Base-by-base conservation (phyloP, 2,113 vertebrate genomes). In the Tetrax tetrax region DNA sequence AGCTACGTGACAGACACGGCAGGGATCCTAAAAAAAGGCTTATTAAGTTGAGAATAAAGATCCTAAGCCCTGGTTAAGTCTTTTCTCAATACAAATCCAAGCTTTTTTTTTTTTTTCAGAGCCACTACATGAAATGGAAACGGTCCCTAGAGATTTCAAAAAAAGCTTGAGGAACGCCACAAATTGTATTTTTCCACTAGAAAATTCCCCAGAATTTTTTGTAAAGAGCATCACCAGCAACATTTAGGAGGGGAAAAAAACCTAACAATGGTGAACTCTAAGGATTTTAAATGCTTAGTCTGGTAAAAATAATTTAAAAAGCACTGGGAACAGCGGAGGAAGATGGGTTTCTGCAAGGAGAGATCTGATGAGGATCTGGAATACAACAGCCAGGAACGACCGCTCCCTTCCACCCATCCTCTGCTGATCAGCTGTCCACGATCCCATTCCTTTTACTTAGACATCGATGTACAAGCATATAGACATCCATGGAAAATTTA, bases 1-100 rank as follows among this genome's bases (percentile, higher is more conserved):
- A 85, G 13, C 43, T 22, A 7, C 16, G 57, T 68, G 74, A 95
- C 86, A 75, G 5, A 50, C 21, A 54, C 4, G 2, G 69, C 12
- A 81, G 45, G 41, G 66, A 28, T 50, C 41, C 69, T 38, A 47
- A 43, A 65, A 75, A 80, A 95, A 96, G 86, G 86, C 74, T 95
- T 91, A 94, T 83, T 93, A 92, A 64, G 63, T 15, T 65, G 83
- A 85, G 47, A 89, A 83, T 50, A 82, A 92, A 91, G 90, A 83
- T 28, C 1, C 2, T 56, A 50, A 57, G 37, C 43, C 37, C 35
- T 51, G 31, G 64, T 87, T 47, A 91, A 89, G 53, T 72, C 37
- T 80, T 74, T 86, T 33, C 83, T 92, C 75, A 53, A 25, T 33
- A 91, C n/a, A 89, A 96, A 72, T 38, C 65, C 70, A 59, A 83